Evolutionary conservation across 2,113 vertebrate genomes (phyloP).

Genomic region (Trachemys scripta): DNA sequence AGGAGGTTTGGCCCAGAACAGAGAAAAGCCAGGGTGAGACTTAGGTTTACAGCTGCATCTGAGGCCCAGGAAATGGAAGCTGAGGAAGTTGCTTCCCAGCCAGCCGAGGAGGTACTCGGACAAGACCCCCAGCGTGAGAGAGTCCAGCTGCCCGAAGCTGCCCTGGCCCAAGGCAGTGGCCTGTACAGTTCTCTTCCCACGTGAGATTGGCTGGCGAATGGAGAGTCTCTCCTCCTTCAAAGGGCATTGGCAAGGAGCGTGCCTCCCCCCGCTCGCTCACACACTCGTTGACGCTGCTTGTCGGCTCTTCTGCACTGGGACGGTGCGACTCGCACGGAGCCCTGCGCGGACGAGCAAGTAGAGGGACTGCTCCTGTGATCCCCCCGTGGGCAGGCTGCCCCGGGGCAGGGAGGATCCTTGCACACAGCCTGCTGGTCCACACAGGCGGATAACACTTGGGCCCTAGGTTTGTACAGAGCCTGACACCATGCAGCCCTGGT

Average conservation of each 20-base stretch:
- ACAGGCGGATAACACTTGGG: too few species aligned
- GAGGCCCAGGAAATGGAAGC: not conserved
- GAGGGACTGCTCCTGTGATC: not conserved
- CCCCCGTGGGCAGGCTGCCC: too few species aligned
- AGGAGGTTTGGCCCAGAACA: not conserved
- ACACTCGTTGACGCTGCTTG: too few species aligned
- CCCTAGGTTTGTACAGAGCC: too few species aligned
- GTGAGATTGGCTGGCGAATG: not conserved
- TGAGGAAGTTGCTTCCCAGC: not conserved
- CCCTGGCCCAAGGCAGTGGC: not conserved
- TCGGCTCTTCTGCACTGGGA: too few species aligned
- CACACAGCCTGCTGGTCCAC: not conserved
- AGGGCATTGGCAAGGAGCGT: too few species aligned
- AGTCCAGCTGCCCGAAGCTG: not conserved
- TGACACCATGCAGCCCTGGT: not conserved
- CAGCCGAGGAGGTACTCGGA: not conserved
- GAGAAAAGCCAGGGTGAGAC: not conserved
- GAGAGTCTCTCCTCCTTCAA: not conserved
- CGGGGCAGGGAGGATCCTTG: not conserved
- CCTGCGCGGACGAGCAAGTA: too few species aligned
- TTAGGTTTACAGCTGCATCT: not conserved
- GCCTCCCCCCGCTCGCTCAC: too few species aligned
- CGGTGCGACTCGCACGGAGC: too few species aligned
- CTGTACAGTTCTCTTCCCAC: not conserved
- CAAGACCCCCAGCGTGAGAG: not conserved